Percentiles rank a stretch among this genome's conserved stretches.
Evolutionary conservation across 2,888 invertebrate species (phyloP).

Genomic region (Seladonia tumulorum): DNA sequence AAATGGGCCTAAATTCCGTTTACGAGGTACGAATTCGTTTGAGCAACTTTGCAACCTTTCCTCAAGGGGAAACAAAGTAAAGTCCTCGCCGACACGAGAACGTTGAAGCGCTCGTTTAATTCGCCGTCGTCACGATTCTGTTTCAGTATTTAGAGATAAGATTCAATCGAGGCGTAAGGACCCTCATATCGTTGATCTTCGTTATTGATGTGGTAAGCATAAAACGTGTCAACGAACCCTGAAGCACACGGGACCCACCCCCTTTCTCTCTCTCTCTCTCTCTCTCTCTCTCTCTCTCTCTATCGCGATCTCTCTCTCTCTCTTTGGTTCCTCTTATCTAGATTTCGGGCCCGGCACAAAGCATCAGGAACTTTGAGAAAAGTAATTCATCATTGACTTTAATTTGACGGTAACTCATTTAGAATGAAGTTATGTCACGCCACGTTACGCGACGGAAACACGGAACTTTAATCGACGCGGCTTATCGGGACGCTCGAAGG

Average conservation of each 20-base stretch:
- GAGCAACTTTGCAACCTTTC: neutral
- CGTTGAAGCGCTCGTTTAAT: neutral
- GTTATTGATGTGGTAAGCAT: slow-evolving; percentile 91
- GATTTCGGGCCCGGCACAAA: neutral
- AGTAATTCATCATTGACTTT: slow-evolving; percentile 33
- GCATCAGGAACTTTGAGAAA: slow-evolving; percentile 11
- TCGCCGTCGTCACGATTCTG: slow-evolving; percentile 69
- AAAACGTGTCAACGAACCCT: slow-evolving; percentile 31
- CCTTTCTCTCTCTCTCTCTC: neutral
- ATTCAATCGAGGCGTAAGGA: slow-evolving; percentile 90
- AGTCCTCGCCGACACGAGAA: neutral
- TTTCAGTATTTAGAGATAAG: slow-evolving; percentile 92
- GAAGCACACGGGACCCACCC: neutral
- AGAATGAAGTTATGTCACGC: slow-evolving; percentile 33
- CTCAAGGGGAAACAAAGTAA: neutral
- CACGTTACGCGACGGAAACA: slow-evolving; percentile 24
- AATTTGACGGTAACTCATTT: slow-evolving; percentile 33
- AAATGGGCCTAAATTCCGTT: slow-evolving; percentile 91
- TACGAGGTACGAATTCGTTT: slow-evolving; percentile 88
- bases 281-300: neutral
- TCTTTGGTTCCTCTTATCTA: neutral
- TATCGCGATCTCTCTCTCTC: neutral
- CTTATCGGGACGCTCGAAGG: slow-evolving; percentile 32
- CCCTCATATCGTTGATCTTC: slow-evolving; percentile 91
- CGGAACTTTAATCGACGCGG: slow-evolving; percentile 36